Conservation (phyloP, 2,888 invertebrate genomes). For the Nezara viridula region DNA sequence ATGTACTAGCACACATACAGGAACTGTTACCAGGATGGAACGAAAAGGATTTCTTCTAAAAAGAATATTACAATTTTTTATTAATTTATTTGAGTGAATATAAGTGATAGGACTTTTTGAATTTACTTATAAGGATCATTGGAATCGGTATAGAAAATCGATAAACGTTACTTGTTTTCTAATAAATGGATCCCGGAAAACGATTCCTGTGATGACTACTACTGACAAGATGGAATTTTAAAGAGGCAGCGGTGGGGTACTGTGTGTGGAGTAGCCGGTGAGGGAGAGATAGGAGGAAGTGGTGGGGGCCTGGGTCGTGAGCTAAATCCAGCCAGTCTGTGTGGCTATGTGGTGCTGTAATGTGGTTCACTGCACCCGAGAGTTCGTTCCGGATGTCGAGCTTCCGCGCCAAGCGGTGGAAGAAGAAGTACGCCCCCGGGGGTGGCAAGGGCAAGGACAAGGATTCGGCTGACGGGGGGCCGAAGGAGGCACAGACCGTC, state of each 20-base stretch:
- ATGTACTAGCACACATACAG: too few relatives aligned
- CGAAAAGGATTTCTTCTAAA: too few relatives aligned
- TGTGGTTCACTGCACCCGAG: slow-evolving; percentile 69
- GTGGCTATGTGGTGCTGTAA: slow-evolving; percentile 59
- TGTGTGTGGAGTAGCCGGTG: slow-evolving; percentile 7
- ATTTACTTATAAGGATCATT: too few relatives aligned
- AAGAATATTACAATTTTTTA: too few relatives aligned
- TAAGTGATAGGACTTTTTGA: too few relatives aligned
- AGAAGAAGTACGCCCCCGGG: slow-evolving; percentile 67
- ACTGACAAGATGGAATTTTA: slow-evolving; percentile 3
- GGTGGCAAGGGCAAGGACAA: slow-evolving; percentile 67
- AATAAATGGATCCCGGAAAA: background rate
- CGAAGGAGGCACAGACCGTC: slow-evolving; percentile 23
- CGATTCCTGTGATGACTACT: background rate
- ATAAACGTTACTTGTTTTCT: background rate
- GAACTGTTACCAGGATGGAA: too few relatives aligned
- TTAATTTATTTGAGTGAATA: too few relatives aligned
- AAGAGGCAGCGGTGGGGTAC: slow-evolving; percentile 7
- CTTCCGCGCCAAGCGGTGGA: slow-evolving; percentile 68
- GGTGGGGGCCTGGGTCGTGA: slow-evolving; percentile 43
- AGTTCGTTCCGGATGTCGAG: slow-evolving; percentile 69
- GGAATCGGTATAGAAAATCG: background rate
- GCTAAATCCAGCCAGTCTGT: slow-evolving; percentile 55
- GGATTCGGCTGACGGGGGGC: slow-evolving; percentile 28
- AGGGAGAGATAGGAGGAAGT: slow-evolving; percentile 54